Conservation (phyloP, 2,113 vertebrate species). For the Seriola dumerili region DNA sequence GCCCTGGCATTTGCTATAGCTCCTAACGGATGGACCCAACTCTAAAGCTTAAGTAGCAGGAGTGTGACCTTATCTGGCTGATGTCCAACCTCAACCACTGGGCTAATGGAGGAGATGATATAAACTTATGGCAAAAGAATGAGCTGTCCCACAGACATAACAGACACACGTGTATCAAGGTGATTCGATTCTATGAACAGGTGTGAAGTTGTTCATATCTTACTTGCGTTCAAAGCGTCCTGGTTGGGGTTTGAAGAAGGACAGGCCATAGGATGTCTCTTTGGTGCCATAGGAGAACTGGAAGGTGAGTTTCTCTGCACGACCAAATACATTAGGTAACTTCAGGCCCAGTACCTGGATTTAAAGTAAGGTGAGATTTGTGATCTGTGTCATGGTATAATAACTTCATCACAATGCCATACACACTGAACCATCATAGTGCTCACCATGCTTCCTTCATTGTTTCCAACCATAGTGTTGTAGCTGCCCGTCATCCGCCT, state of each 20-base stretch:
- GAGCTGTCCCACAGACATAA: neutral
- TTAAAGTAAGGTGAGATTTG: neutral
- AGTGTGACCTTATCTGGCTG: neutral
- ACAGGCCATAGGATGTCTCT: constrained; percentile 96
- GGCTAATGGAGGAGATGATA: neutral
- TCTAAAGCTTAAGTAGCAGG: neutral
- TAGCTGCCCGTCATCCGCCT: constrained; percentile 94
- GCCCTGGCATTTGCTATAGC: neutral
- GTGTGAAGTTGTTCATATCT: neutral
- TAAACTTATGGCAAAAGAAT: neutral
- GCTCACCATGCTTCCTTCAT: constrained; percentile 98
- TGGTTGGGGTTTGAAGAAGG: constrained; percentile 96
- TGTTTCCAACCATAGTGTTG: constrained; percentile 99
- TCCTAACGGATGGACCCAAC: neutral
- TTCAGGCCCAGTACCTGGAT: constrained; percentile 94
- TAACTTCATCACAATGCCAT: neutral
- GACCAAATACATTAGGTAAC: constrained; percentile 93
- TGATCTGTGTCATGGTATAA: neutral
- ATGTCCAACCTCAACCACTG: neutral
- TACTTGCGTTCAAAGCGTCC: constrained; percentile 96
- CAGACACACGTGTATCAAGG: neutral
- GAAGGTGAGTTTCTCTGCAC: constrained; percentile 95
- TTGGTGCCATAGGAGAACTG: constrained; percentile 99
- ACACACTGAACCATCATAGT: neutral
- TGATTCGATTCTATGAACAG: neutral